Percentiles rank a stretch among this genome's conserved stretches.
phyloP scores from a whole-genome alignment of 2,797 vertebrate genomes.

The Diceros bicornis region DNA sequence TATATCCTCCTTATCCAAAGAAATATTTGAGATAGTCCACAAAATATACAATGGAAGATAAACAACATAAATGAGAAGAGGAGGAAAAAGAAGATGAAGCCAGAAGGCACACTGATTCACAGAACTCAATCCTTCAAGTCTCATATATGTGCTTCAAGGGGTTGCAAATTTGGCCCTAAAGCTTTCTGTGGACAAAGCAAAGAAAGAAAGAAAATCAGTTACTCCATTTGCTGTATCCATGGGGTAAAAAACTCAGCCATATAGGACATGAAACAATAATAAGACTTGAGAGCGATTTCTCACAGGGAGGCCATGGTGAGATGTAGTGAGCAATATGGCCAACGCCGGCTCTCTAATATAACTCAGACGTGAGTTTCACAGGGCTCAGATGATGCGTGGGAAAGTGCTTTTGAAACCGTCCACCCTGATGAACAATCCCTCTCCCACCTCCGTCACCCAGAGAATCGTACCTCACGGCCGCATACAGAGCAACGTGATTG shows the following conservation, averaged over 20 bases:
- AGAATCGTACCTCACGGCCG: conserved; percentile 88
- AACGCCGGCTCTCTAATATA: too few relatives aligned
- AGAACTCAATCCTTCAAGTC: background rate
- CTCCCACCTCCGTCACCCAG: background rate
- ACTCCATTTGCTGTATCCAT: background rate
- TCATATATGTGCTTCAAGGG: background rate
- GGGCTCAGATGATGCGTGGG: background rate
- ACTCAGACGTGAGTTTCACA: background rate
- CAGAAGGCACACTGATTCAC: background rate
- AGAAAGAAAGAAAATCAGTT: background rate
- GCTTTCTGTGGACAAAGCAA: conserved; percentile 35
- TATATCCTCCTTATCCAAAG: background rate
- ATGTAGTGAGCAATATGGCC: background rate
- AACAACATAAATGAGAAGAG: background rate
- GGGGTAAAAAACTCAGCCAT: background rate
- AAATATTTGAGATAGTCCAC: background rate
- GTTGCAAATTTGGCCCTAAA: background rate
- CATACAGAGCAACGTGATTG: conserved; percentile 94
- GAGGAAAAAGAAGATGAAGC: background rate
- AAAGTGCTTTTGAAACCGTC: background rate
- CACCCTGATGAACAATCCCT: background rate
- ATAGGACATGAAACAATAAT: background rate
- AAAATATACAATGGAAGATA: background rate
- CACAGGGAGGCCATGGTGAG: background rate
- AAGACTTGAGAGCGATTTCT: background rate